Evolutionary conservation across 2,888 invertebrate genomes (phyloP).

Genomic region (Drosophila austrosaltans): DNA sequence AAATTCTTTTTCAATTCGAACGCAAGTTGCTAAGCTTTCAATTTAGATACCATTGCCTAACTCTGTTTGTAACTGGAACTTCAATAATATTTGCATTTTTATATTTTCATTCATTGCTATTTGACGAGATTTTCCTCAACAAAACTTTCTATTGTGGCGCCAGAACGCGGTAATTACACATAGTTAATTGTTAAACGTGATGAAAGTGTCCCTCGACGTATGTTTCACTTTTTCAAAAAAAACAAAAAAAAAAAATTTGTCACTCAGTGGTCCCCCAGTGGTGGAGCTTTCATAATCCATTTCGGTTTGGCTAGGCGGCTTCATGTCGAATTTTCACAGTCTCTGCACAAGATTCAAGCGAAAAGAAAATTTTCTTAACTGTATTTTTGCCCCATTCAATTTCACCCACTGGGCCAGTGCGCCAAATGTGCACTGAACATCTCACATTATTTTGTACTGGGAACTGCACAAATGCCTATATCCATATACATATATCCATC

Average conservation of each 20-base stretch:
- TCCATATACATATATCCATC: background rate
- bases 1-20: no score
- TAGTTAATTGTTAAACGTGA: background rate
- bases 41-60: background rate
- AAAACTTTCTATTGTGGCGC: background rate
- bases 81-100: background rate
- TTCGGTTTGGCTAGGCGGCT: conserved; percentile 10
- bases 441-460: conserved; percentile 44
- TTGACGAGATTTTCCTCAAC: no score
- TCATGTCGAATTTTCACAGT: conserved; percentile 60
- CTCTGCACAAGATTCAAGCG: conserved; percentile 55
- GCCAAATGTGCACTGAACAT: conserved; percentile 80
- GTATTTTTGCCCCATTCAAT: conserved; percentile 74
- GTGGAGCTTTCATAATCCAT: conserved; percentile 24
- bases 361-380: conserved; percentile 78
- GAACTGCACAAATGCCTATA: conserved; percentile 5
- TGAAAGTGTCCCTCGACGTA: conserved; percentile 26
- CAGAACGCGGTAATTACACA: background rate
- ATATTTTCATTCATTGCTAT: background rate
- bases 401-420: conserved; percentile 83
- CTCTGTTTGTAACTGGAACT: background rate
- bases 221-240: conserved; percentile 1
- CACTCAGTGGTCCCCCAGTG: background rate
- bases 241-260: background rate
- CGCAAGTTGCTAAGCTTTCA: no score